Evolutionary conservation across 2,888 invertebrate genomes (phyloP).

Genomic region (Adineta ricciae): DNA sequence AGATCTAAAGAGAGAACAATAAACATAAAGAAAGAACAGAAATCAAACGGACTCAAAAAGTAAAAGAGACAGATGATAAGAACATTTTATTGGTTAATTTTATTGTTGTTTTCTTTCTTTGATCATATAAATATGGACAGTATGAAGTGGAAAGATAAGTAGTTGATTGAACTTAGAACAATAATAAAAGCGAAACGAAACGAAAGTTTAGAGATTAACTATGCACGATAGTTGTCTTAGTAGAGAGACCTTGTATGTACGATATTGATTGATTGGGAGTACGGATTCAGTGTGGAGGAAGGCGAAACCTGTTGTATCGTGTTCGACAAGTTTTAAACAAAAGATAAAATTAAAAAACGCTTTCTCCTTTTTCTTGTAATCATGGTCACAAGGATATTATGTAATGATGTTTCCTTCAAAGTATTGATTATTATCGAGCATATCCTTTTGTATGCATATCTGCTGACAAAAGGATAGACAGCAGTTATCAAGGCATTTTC

Average conservation of each 20-base stretch:
- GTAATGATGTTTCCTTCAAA: too few species aligned
- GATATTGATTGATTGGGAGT: background rate
- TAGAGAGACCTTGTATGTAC: background rate
- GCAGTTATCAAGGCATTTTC: too few species aligned
- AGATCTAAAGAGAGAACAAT: background rate
- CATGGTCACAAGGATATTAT: too few species aligned
- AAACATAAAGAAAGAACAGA: too few species aligned
- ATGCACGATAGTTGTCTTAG: background rate
- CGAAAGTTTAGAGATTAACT: background rate
- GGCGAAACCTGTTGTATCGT: too few species aligned
- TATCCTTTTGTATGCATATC: too few species aligned
- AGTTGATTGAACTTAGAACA: background rate
- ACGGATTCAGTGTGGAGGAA: background rate
- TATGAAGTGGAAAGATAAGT: background rate
- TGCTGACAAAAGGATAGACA: too few species aligned
- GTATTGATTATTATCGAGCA: too few species aligned
- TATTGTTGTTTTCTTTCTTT: background rate
- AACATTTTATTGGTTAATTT: background rate
- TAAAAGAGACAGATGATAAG: background rate
- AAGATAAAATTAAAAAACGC: too few species aligned
- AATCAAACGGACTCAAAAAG: background rate
- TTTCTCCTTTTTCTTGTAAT: too few species aligned
- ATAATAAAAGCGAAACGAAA: background rate
- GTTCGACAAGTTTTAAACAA: too few species aligned
- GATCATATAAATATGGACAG: background rate